Evolutionary conservation across 1,140 invertebrate genomes (phyloP), one percentile per base, ranked within the genome.

Genomic region (Drosophila prosaltans): DNA sequence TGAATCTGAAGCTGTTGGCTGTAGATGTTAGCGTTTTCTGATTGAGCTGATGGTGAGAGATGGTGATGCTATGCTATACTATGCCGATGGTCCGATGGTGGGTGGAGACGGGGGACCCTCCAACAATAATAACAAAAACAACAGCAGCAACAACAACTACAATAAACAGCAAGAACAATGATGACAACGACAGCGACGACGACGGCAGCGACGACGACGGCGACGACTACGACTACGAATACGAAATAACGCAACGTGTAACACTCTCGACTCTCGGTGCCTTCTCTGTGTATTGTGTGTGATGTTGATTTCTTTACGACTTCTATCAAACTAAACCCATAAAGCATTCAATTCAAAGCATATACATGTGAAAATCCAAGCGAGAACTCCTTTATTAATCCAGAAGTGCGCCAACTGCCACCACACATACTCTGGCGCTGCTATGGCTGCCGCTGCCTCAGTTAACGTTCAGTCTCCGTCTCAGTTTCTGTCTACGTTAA

Each of bases 241-340:
- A 66, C 60, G 65, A 54, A 71, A 63, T 65, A 58, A 72, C 70
- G 72, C 76, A 69, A 78, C 76, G 75, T 74, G 78, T 75, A 69
- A 81, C 78, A 78, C 78, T 59, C 65, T 73, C 83, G 83, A 81
- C 57, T 59, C 57, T 36, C 57, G 36, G 72, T 88, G 84, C 84
- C 79, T 91, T 81, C 45, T 51, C 45, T 84, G 72, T 80, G 51
- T 90, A 51, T 51, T 51, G 45, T 91, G 83, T 91, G 65, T 91
- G 91, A 92, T 92, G 91, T 92, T 92, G 91, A 92, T 92, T 92
- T 92, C 91, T 92, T 92, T 92, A 92, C 91, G 91, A 92, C 91
- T 92, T 90, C 90, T 91, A 90, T 91, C 90, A 89, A 92, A 92
- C 91, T 92, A 92, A 92, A 92, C 90, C 91, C 91, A 92, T 92